A percentile compares a stretch with the other conserved stretches of the same genome.
Evolutionary conservation across 2,888 invertebrate species (phyloP).

Genomic region (Cataglyphis rosenhaueri): DNA sequence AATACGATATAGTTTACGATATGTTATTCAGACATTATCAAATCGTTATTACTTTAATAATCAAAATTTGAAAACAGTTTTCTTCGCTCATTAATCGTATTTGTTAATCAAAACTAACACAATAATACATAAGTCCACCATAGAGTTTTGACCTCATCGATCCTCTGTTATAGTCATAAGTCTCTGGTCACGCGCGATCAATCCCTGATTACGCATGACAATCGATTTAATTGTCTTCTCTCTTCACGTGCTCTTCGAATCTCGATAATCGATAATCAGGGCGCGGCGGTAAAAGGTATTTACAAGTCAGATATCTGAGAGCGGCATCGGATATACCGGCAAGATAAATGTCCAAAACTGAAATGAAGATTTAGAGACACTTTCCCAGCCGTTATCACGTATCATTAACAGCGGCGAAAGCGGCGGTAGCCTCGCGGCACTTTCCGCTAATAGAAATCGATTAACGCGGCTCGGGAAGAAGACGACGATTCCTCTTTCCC

Average conservation of each 20-base stretch:
- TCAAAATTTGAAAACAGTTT: neutral
- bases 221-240: neutral
- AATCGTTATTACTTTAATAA: neutral
- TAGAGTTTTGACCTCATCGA: neutral
- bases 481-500: slow-evolving; percentile 28
- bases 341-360: slow-evolving; percentile 43
- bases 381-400: slow-evolving; percentile 40
- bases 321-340: neutral
- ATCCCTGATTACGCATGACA: slow-evolving; percentile 1
- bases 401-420: slow-evolving; percentile 39
- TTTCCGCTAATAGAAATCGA: slow-evolving; percentile 59
- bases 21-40: neutral
- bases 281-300: neutral
- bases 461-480: slow-evolving; percentile 42
- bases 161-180: neutral
- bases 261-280: slow-evolving; percentile 18
- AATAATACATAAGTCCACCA: neutral
- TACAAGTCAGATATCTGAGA: slow-evolving; percentile 20
- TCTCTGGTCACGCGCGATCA: neutral
- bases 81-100: neutral
- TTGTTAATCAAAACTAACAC: neutral
- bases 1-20: neutral
- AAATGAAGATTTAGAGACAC: slow-evolving; percentile 38
- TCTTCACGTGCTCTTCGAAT: neutral
- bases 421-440: slow-evolving; percentile 22